Conservation (phyloP, 2,888 invertebrate species). For the Watsonalla cultraria region DNA sequence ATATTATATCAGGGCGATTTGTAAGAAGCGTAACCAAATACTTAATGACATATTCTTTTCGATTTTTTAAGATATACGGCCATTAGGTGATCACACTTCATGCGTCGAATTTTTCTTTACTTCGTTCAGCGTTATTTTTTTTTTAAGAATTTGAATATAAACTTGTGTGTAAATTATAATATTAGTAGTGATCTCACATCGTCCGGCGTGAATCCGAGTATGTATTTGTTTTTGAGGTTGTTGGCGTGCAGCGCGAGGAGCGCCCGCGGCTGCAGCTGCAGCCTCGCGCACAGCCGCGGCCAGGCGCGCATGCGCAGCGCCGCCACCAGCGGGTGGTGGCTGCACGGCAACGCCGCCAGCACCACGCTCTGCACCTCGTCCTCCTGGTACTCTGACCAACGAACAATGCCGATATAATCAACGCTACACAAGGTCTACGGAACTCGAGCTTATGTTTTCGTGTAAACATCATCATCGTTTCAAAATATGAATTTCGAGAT, state of each 20-base stretch:
- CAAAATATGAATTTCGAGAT: no score
- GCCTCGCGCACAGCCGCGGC: slow-evolving; percentile 80
- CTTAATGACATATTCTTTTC: no score
- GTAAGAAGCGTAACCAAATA: no score
- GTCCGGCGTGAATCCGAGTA: slow-evolving; percentile 72
- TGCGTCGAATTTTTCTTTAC: no score
- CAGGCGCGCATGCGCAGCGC: slow-evolving; percentile 81
- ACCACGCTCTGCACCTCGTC: slow-evolving; percentile 81
- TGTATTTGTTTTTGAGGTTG: slow-evolving; percentile 79
- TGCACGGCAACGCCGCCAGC: slow-evolving; percentile 82
- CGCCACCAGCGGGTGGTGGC: slow-evolving; percentile 86
- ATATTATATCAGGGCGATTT: no score
- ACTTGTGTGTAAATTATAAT: neutral
- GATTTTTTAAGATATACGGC: no score
- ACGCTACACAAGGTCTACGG: no score
- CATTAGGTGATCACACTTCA: no score
- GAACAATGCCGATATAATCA: neutral
- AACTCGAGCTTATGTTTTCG: no score
- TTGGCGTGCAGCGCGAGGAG: slow-evolving; percentile 79
- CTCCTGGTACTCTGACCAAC: slow-evolving; percentile 47
- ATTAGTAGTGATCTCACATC: slow-evolving; percentile 38
- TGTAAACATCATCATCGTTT: no score
- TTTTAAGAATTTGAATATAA: no score
- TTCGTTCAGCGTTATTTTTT: no score
- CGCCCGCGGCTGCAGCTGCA: slow-evolving; percentile 77